These are phyloP conservation scores for Pelosia muscerda DNA, from an alignment of 2,888 invertebrate genomes.

Conservation along the genomic window DNA sequence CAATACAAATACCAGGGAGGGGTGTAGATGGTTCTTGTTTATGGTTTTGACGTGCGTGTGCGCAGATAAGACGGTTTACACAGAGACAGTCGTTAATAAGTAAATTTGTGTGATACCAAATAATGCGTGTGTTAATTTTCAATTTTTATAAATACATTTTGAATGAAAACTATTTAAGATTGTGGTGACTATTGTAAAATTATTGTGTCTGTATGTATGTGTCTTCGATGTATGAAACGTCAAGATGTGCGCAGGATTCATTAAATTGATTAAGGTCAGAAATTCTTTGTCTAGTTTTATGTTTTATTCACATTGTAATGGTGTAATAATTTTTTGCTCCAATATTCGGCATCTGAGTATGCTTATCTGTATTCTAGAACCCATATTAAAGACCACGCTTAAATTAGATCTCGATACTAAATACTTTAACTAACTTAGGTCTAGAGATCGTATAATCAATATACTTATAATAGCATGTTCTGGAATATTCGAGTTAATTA, in stretches of 20 bases:
- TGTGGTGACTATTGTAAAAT: neutral
- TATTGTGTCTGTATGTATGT: neutral
- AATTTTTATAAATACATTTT: neutral
- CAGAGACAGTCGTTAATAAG: slow-evolving; percentile 22
- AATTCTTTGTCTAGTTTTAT: neutral
- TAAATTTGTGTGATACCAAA: slow-evolving; percentile 9
- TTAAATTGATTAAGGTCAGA: slow-evolving; percentile 53
- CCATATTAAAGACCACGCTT: too few species aligned
- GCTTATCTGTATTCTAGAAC: too few species aligned
- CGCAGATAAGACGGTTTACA: slow-evolving; percentile 25
- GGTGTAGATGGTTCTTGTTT: slow-evolving; percentile 17
- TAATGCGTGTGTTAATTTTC: neutral
- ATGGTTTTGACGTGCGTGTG: slow-evolving; percentile 42
- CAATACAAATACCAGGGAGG: slow-evolving; percentile 23
- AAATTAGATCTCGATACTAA: too few species aligned
- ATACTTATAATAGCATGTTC: too few species aligned
- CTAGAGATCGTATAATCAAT: too few species aligned
- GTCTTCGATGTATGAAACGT: neutral
- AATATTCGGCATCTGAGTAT: neutral
- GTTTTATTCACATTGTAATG: neutral
- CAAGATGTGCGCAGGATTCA: slow-evolving; percentile 45
- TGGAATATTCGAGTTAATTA: too few species aligned
- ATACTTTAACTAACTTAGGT: too few species aligned
- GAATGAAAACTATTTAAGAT: neutral
- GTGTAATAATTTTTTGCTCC: neutral